Base-by-base conservation (phyloP, 2,113 vertebrate genomes). In the Sinocyclocheilus maitianheensis region DNA sequence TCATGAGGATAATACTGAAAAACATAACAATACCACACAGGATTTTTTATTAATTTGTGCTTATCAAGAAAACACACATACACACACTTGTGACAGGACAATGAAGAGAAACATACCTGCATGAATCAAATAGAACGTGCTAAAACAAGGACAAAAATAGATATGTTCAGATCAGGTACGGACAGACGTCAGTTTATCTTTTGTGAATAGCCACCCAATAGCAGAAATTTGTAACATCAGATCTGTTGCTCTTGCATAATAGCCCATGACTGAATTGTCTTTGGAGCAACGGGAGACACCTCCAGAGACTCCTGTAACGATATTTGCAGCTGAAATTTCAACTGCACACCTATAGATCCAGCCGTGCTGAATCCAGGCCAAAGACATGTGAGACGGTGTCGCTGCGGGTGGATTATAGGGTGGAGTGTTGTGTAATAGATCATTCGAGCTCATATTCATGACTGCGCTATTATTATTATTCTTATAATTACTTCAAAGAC, bases 271-370 rank as follows among this genome's bases (percentile, higher is more conserved):
- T 84, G 83, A 82, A 51, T 84, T 43, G 53, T 43, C 26, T 62
- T 72, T 48, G 77, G 40, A 69, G 79, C 79, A 46, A 65, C 46
- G 46, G 12, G 53, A 81, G 77, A 79, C 34, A 76, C 48, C 77
- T 67, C 86, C 13, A 80, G 79, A 89, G 72, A 89, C n/a, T 79
- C 63, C 40, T 65, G n/a, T 34, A 67, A 24, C 65, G 74, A 60
- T n/a, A 80, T 48, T n/a, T 74, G 43, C 74, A n/a, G 55, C 63
- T 78, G 34, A 78, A 87, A 86, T 84, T 65, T 89, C 37, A 60
- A 81, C 78, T 40, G 22, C 16, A 20, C 62, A 79, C 51, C 4
- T 69, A 78, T 81, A 84, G 77, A 72, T 43, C 13, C 26, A 30
- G 51, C 77, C 63, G 22, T 30, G 34, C 84, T 76, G 30, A 76